These are phyloP conservation scores for Metridium senile DNA, from an alignment of 92 coral and sea anemone species.

Conservation along the genomic window DNA sequence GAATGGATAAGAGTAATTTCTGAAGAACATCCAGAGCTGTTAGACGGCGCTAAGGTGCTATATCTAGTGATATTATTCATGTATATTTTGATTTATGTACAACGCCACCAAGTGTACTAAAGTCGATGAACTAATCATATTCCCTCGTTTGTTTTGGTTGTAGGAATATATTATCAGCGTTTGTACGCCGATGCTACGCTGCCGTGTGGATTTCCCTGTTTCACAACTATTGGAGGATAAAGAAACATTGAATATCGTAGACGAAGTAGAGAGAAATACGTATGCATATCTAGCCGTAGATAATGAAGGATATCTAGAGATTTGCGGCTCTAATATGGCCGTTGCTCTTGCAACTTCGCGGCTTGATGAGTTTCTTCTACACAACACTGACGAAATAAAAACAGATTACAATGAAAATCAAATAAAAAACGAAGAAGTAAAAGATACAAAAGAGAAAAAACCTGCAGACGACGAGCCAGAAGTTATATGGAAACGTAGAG, in stretches of 20 bases:
- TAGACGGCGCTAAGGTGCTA: conserved; percentile 46
- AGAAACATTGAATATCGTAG: conserved; percentile 26
- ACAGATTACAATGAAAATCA: conserved; percentile 21
- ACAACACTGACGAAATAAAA: neutral
- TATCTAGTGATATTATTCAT: neutral
- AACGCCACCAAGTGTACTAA: conserved; percentile 19
- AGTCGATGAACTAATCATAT: neutral
- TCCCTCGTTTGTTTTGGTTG: conserved; percentile 42
- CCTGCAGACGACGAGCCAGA: conserved; percentile 16
- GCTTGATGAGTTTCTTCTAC: conserved; percentile 16
- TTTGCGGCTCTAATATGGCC: conserved; percentile 55
- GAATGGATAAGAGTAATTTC: conserved; percentile 29
- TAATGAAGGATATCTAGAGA: conserved; percentile 47
- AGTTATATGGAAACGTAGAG: conserved; percentile 27
- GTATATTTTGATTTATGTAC: neutral
- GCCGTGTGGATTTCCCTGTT: conserved; percentile 30
- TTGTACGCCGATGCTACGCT: conserved; percentile 53
- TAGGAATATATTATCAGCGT: conserved; percentile 82
- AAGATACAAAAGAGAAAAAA: conserved; percentile 5
- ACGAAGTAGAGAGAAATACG: conserved; percentile 50
- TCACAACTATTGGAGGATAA: conserved; percentile 23
- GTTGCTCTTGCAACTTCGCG: conserved; percentile 56
- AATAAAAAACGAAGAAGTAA: conserved; percentile 7
- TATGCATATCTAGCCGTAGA: conserved; percentile 40
- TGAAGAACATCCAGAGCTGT: conserved; percentile 15